Conservation (phyloP, 2,113 vertebrate genomes). For the Pluvianellus socialis region DNA sequence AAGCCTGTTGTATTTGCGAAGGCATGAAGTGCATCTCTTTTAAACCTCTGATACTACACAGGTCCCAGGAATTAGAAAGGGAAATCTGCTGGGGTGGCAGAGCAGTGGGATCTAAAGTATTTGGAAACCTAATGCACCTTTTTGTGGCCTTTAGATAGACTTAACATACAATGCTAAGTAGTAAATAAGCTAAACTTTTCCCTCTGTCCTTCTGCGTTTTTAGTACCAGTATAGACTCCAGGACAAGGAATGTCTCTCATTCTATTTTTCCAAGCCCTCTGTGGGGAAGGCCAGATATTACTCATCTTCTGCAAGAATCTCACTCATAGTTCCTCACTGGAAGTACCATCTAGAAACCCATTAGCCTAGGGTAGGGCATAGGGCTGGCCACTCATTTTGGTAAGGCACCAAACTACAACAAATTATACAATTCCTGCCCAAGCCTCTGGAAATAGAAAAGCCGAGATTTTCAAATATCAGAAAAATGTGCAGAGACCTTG, state of each 20-base stretch:
- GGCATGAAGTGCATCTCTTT: background rate
- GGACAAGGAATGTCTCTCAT: background rate
- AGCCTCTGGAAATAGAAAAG: background rate
- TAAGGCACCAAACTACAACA: background rate
- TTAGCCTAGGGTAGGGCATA: background rate
- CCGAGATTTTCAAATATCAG: background rate
- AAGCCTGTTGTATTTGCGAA: background rate
- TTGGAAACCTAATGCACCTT: background rate
- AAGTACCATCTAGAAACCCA: background rate
- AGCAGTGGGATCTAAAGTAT: background rate
- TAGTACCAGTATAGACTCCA: background rate
- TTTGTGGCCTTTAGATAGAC: background rate
- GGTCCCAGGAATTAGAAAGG: background rate
- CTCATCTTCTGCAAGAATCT: background rate
- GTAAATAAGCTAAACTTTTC: background rate
- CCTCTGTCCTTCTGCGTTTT: background rate
- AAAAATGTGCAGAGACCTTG: background rate
- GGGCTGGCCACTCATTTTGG: background rate
- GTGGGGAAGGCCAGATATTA: background rate
- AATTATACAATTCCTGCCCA: background rate
- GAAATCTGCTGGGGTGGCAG: background rate
- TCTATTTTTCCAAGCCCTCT: background rate
- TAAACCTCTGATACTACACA: background rate
- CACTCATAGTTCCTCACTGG: background rate
- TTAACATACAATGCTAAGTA: background rate